Conservation (phyloP, 2,888 invertebrate genomes). For the Auanema sp. region DNA sequence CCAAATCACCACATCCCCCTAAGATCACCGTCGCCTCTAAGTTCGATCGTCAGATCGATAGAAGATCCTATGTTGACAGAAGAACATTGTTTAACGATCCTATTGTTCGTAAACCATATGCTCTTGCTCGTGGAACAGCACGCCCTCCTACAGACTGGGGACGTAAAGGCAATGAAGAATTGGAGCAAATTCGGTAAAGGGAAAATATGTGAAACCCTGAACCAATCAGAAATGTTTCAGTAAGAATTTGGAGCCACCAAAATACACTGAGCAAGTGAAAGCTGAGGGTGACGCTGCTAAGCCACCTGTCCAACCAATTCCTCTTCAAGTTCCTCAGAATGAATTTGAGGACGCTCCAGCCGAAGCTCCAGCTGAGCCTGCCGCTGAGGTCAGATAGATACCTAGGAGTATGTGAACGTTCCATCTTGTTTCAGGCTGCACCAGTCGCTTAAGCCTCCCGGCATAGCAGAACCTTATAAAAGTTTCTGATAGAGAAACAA, state of each 20-base stretch:
- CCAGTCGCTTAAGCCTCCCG: too few relatives aligned
- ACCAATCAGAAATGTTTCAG: constrained; percentile 7
- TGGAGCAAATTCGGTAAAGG: constrained; percentile 43
- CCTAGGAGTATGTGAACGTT: too few relatives aligned
- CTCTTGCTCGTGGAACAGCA: constrained; percentile 58
- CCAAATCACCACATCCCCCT: constrained; percentile 68
- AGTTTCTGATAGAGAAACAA: too few relatives aligned
- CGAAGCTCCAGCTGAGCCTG: constrained; percentile 2
- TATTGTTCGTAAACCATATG: constrained; percentile 38
- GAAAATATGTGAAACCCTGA: background rate
- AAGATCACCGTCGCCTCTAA: constrained; percentile 81
- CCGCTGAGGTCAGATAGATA: too few relatives aligned
- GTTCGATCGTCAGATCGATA: constrained; percentile 90
- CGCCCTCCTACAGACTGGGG: constrained; percentile 64
- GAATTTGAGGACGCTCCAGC: constrained; percentile 39
- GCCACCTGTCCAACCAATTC: constrained; percentile 59
- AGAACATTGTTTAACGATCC: constrained; percentile 48
- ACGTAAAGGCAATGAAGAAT: constrained; percentile 62
- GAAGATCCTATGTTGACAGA: constrained; percentile 53
- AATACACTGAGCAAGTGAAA: constrained; percentile 63
- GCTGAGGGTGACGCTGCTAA: constrained; percentile 61
- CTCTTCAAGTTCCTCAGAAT: constrained; percentile 51
- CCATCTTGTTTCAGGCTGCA: too few relatives aligned
- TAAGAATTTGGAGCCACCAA: constrained; percentile 62
- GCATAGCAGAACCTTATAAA: too few relatives aligned